Conservation (phyloP, 1,140 invertebrate genomes). For the Atta colombica region DNA sequence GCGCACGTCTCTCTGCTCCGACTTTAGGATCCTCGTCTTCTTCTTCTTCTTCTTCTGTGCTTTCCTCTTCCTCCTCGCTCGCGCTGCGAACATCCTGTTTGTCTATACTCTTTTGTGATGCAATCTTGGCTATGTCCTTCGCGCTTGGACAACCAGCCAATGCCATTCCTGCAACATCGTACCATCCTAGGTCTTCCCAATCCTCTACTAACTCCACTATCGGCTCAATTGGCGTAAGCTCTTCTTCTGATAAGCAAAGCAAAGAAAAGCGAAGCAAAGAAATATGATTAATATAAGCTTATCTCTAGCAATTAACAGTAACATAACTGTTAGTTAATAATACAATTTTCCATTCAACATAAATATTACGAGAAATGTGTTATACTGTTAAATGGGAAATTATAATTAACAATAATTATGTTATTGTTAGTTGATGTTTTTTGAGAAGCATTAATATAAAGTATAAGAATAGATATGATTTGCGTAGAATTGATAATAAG, state of each 20-base stretch:
- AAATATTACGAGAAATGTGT: too few relatives aligned
- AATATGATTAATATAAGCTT: constrained; percentile 55
- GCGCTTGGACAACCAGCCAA: constrained; percentile 86
- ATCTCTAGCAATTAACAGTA: too few relatives aligned
- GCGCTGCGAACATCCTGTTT: constrained; percentile 73
- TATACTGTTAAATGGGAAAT: too few relatives aligned
- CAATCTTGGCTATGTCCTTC: constrained; percentile 84
- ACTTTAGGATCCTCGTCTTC: constrained; percentile 89
- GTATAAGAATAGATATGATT: not conserved
- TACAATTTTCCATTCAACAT: too few relatives aligned
- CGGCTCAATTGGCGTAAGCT: constrained; percentile 66
- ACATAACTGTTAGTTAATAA: too few relatives aligned
- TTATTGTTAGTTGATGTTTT: too few relatives aligned
- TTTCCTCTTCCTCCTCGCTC: constrained; percentile 91
- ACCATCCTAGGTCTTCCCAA: constrained; percentile 79
- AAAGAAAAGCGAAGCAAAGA: constrained; percentile 70
- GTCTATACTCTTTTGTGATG: constrained; percentile 85
- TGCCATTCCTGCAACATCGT: constrained; percentile 86
- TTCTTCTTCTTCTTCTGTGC: constrained; percentile 85
- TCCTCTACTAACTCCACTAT: constrained; percentile 81
- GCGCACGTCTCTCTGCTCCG: constrained; percentile 86
- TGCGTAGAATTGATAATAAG: not conserved
- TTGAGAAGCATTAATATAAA: not conserved
- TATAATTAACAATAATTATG: too few relatives aligned
- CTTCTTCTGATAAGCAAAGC: constrained; percentile 68